Percentiles rank a stretch among this genome's conserved stretches.
These are phyloP conservation scores for Hippopotamyrus pictus DNA, from an alignment of 2,797 vertebrate species.

Conservation along the genomic window DNA sequence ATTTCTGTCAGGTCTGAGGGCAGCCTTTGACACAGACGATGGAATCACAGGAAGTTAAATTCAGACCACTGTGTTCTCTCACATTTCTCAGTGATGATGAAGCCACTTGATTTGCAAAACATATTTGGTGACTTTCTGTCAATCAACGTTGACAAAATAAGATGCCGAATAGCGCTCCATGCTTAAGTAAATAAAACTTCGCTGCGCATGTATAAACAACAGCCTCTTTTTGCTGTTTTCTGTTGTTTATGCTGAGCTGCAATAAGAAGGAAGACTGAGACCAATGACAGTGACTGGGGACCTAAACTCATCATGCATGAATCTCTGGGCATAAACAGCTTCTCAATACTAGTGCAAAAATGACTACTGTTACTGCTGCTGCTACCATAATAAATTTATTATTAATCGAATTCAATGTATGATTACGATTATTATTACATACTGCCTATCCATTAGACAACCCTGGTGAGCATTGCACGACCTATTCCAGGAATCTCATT, in stretches of 20 bases:
- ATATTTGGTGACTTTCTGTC: constrained; percentile 1
- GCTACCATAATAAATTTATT: neutral
- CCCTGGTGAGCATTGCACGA: neutral
- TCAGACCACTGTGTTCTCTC: constrained; percentile 19
- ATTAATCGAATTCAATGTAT: neutral
- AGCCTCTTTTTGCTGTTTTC: neutral
- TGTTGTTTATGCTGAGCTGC: neutral
- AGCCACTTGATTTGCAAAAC: neutral
- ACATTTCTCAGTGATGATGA: constrained; percentile 2
- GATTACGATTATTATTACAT: neutral
- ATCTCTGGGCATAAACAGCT: neutral
- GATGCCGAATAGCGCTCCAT: neutral
- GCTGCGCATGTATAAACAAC: neutral
- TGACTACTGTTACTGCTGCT: neutral
- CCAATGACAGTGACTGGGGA: too few species aligned
- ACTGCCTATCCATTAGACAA: neutral
- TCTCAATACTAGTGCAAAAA: neutral
- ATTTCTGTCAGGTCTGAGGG: constrained; percentile 50
- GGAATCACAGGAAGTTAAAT: constrained; percentile 33
- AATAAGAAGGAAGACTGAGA: neutral
- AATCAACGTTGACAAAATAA: neutral
- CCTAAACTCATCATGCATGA: neutral
- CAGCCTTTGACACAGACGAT: constrained; percentile 35
- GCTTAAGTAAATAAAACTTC: neutral
- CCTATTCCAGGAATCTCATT: neutral